Evolutionary conservation across 1,140 invertebrate species (phyloP), one percentile per base, ranked within the genome.

Genomic region (Cherax quadricarinatus): DNA sequence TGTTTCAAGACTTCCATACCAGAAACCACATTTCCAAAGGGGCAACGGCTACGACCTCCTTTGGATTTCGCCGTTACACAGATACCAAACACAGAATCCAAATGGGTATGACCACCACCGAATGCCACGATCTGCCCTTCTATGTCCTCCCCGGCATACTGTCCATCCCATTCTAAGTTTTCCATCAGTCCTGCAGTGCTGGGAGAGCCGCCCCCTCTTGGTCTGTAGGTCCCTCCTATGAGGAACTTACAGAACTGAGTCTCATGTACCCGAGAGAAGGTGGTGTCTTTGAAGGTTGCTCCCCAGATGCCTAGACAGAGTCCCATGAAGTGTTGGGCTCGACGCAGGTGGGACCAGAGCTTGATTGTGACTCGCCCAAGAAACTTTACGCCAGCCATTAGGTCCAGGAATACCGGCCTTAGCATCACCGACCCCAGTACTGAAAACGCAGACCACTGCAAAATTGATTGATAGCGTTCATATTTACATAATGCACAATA

Each of bases 331-430:
- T 86, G 90, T 16, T 86, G 90, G 16, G 90, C 90, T 21, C 90
- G 90, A 30, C 90, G 83, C 30, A 91, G 85, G 85, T 70, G 90
- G 5, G 84, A 75, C 84, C 85, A 91, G 16, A 91, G 90, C 5
- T 73, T 57, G 9, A 91, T 87, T 60, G 62, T 49, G 4, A 91
- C 41, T 4, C 90, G 84, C 41, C 90, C 90, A 84, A 91, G 60
- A 4, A 51, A 53, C 12, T 51, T 53, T 9, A 73, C 18, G 12
- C 62, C 78, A 57, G 83, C 53, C 2, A 14, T 21, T 53, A 91
- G 21, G 7, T 91, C 90, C 53, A 91, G 90, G 62, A 81, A 91
- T 18, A 91, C 90, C n/a, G 66, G 57, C 0, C 73, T 57, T 9
- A 9, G 14, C 73, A 24, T 75, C 73, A 24, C 73, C 73, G 21